Conservation (phyloP, 1,140 invertebrate species). For the Drosophila ficusphila region DNA sequence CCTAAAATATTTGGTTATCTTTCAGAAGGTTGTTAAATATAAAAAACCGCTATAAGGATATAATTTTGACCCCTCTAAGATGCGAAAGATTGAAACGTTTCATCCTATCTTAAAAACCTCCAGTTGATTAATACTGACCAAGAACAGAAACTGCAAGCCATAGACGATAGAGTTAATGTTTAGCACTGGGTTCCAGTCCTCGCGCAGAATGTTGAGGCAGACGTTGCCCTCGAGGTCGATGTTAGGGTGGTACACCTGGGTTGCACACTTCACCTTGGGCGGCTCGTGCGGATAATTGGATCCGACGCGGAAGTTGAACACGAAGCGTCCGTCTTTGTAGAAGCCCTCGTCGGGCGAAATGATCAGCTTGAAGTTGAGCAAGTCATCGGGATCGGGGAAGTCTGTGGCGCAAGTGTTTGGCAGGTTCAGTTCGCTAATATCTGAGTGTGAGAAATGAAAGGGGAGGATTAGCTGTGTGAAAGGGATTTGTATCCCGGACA, state of each 20-base stretch:
- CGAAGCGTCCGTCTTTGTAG: slow-evolving; percentile 96
- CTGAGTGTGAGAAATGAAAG: slow-evolving; percentile 86
- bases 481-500: not conserved
- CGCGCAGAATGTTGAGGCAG: slow-evolving; percentile 96
- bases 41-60: no score
- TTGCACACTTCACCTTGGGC: slow-evolving; percentile 97
- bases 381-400: slow-evolving; percentile 98
- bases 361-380: slow-evolving; percentile 97
- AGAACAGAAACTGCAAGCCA: slow-evolving; percentile 98
- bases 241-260: slow-evolving; percentile 97
- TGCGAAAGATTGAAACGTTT: no score
- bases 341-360: slow-evolving; percentile 99
- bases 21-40: no score
- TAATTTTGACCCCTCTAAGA: no score
- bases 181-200: slow-evolving; percentile 99
- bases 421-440: slow-evolving; percentile 98
- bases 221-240: slow-evolving; percentile 98
- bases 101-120: no score
- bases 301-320: slow-evolving; percentile 98
- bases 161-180: slow-evolving; percentile 99
- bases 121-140: slow-evolving; percentile 87
- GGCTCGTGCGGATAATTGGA: slow-evolving; percentile 98
- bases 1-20: no score
- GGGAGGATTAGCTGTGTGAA: not conserved
- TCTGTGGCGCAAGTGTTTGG: slow-evolving; percentile 98